Base-by-base conservation (phyloP, 2,797 vertebrate genomes). In the Lepilemur septentrionalis region DNA sequence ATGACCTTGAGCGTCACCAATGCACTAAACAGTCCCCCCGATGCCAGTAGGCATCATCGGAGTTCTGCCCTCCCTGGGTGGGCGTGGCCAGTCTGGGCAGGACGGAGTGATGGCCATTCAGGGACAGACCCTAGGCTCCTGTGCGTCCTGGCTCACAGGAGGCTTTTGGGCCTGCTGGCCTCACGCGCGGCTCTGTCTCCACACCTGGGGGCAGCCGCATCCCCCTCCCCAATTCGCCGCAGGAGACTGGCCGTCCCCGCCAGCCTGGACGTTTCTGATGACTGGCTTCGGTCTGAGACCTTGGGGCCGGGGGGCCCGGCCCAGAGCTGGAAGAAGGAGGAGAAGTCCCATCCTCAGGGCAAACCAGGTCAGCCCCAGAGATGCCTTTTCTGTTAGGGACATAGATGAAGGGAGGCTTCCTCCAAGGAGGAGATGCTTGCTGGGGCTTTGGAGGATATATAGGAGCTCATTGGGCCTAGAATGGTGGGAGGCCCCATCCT, bases 211-310 rank as follows among this genome's bases (percentile, higher is more conserved):
- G 11, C 89, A 98, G 98, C 72, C 5, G 73, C 85, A 0, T 90
- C 97, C 78, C 89, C 94, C 41, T 83, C 94, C 69, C 65, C 3
- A 0, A 38, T 86, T 41, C 20, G 0, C 0, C 98, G 97, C 95
- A 99, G 97, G 96, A 97, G 96, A 92, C 95, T 98, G 81, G 52
- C 86, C 15, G 43, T 98, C 9, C 98, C 98, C 25, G 84, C 96
- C 50, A 97, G 92, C 43, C 90, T 98, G 20, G 98, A 98, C 41
- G 35, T 98, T 82, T 86, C 96, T 57, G 96, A 1, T 2, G 96
- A 97, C 81, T 98, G 98, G 98, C 98, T 98, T 82, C 96, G 78
- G 89, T 38, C 81, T 2, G 87, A 96, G 11, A 95, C 59, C 25
- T 52, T 20, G 0, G 20, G 3, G 12, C 86, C 86, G 75, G 63